Percentiles rank a stretch among this genome's conserved stretches.
These are phyloP conservation scores for Aspiorhynchus laticeps DNA, from an alignment of 2,113 vertebrate genomes.

Conservation along the genomic window DNA sequence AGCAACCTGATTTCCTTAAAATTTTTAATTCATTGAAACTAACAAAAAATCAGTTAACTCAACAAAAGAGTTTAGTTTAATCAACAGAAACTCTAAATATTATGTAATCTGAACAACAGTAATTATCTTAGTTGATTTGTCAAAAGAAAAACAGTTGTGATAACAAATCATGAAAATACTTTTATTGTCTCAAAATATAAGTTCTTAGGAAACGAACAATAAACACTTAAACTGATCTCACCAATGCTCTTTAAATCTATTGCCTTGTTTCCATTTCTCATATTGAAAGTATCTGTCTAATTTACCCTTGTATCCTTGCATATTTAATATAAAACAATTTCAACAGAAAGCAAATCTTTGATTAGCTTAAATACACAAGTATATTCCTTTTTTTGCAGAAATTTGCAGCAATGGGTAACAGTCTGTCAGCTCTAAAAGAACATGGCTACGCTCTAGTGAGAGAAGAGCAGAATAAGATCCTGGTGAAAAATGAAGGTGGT, in stretches of 20 bases:
- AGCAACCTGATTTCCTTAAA: too few relatives aligned
- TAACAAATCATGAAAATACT: too few relatives aligned
- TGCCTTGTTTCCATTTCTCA: neutral
- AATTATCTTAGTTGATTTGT: too few relatives aligned
- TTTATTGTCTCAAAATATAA: too few relatives aligned
- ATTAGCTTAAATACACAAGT: neutral
- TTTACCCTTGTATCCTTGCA: neutral
- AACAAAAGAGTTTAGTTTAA: too few relatives aligned
- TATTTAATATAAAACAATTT: neutral
- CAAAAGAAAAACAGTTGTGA: too few relatives aligned
- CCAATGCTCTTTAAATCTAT: neutral
- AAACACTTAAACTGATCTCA: neutral
- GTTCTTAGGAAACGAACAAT: neutral
- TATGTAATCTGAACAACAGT: too few relatives aligned
- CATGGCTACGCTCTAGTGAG: neutral
- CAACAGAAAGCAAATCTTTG: neutral
- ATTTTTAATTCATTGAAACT: too few relatives aligned
- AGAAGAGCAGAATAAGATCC: neutral
- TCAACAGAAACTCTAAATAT: too few relatives aligned
- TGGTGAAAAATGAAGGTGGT: neutral
- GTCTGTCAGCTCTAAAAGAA: neutral
- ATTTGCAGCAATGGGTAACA: neutral
- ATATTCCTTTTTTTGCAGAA: neutral
- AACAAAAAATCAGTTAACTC: too few relatives aligned
- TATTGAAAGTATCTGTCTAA: neutral